These are phyloP conservation scores for Erythrocercus mccallii DNA, from an alignment of 2,113 vertebrate species.

Conservation along the genomic window DNA sequence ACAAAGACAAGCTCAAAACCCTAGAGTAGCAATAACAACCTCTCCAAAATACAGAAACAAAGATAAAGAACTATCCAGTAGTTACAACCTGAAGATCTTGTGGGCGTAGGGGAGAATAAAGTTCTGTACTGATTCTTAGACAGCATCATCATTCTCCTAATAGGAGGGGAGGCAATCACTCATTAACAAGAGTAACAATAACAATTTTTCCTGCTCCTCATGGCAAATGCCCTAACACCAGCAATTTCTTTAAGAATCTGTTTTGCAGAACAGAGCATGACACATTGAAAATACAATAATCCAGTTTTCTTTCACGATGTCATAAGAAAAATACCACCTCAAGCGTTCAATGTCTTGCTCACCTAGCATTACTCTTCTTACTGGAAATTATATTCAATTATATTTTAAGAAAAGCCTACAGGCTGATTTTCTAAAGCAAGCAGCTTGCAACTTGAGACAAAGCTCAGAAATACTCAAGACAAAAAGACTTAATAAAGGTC, in stretches of 20 bases:
- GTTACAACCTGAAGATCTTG: neutral
- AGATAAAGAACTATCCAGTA: neutral
- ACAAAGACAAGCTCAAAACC: neutral
- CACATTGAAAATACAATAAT: neutral
- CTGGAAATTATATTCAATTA: neutral
- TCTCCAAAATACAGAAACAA: neutral
- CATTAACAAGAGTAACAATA: neutral
- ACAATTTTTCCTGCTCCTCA: neutral
- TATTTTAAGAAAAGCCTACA: neutral
- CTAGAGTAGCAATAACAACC: neutral
- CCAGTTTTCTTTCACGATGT: neutral
- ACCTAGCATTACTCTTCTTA: neutral
- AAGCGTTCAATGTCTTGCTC: neutral
- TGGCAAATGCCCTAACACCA: neutral
- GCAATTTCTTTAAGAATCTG: neutral
- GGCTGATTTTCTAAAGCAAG: neutral
- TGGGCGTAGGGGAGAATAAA: fast-evolving
- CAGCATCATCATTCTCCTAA: neutral
- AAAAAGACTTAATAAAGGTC: conserved; percentile 3
- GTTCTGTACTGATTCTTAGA: neutral
- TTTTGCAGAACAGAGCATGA: neutral
- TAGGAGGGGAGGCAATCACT: neutral
- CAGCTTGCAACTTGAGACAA: neutral
- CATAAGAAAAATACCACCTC: neutral
- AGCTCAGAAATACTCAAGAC: neutral